phyloP scores from a whole-genome alignment of 2,888 invertebrate genomes.

The Leptodirus hochenwartii region DNA sequence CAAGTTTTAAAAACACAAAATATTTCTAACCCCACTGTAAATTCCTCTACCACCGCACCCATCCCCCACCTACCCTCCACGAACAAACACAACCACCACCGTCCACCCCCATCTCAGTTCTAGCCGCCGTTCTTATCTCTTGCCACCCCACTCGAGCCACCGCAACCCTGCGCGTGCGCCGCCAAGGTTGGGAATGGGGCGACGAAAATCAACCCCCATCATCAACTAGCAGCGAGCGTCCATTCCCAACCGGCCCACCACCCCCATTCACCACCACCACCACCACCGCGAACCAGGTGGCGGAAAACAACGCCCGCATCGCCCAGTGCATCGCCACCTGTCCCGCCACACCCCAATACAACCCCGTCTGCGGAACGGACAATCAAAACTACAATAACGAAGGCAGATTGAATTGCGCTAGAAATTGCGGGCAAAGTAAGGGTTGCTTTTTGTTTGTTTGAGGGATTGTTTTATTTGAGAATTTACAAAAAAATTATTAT shows the following conservation, averaged over 20 bases:
- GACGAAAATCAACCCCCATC: constrained; percentile 5
- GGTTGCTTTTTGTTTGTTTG: constrained; percentile 5
- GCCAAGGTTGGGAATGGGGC: constrained; percentile 11
- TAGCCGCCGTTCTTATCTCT: constrained; percentile 3
- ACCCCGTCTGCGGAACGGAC: constrained; percentile 23
- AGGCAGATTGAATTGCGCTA: constrained; percentile 19
- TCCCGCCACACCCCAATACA: constrained; percentile 20
- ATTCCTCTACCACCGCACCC: too few species aligned
- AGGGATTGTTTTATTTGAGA: too few species aligned
- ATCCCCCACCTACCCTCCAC: too few species aligned
- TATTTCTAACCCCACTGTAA: too few species aligned
- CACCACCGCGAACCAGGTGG: constrained; percentile 5
- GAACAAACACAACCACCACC: too few species aligned
- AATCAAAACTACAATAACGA: constrained; percentile 20
- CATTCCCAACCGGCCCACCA: too few species aligned
- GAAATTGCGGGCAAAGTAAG: constrained; percentile 22
- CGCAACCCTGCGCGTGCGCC: constrained; percentile 4
- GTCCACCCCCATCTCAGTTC: too few species aligned
- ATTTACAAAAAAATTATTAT: too few species aligned
- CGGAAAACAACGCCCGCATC: constrained; percentile 10
- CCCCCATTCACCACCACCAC: constrained; percentile 8
- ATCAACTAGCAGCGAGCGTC: constrained; percentile 1
- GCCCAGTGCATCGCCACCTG: constrained; percentile 19
- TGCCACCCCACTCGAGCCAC: constrained; percentile 10
- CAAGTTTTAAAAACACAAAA: too few species aligned